Percentiles rank a stretch among this genome's conserved stretches.
Evolutionary conservation across 1,140 invertebrate genomes (phyloP).

Genomic region (Chymomyza costata): DNA sequence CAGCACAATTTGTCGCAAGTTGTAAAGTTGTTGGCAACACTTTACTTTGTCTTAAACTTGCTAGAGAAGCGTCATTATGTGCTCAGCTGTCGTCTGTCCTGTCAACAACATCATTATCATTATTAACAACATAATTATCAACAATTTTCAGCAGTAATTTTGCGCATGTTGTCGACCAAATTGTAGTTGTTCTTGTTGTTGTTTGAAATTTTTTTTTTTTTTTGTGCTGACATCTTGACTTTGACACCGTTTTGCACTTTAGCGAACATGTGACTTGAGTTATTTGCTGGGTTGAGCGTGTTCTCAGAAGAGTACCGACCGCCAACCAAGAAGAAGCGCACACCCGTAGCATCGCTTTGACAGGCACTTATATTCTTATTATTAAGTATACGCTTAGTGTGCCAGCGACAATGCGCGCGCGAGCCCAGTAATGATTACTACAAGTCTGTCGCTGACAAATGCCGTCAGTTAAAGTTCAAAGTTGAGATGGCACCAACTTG

Average conservation of each 20-base stretch:
- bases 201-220: constrained; percentile 12
- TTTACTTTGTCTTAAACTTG: constrained; percentile 11
- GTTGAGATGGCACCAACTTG: constrained; percentile 18
- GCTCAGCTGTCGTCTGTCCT: background rate
- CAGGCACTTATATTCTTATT: constrained; percentile 72
- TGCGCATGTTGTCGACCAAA: background rate
- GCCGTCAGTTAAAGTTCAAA: constrained; percentile 69
- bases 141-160: constrained; percentile 28
- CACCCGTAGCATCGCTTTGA: constrained; percentile 31
- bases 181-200: constrained; percentile 16
- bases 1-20: constrained; percentile 65
- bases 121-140: background rate
- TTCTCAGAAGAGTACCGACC: no score
- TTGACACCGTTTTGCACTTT: constrained; percentile 72
- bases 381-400: constrained; percentile 69
- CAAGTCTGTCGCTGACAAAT: constrained; percentile 69
- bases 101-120: background rate
- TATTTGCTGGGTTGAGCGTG: constrained; percentile 17
- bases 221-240: constrained; percentile 46
- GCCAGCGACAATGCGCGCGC: constrained; percentile 12
- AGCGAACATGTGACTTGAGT: constrained; percentile 35
- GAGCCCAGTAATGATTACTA: constrained; percentile 68
- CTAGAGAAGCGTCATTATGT: background rate
- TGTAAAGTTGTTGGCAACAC: constrained; percentile 43
- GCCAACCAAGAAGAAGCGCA: no score